Base-by-base conservation (phyloP, 37 sponge, comb jelly and placozoan species). In the Crambe crambe region DNA sequence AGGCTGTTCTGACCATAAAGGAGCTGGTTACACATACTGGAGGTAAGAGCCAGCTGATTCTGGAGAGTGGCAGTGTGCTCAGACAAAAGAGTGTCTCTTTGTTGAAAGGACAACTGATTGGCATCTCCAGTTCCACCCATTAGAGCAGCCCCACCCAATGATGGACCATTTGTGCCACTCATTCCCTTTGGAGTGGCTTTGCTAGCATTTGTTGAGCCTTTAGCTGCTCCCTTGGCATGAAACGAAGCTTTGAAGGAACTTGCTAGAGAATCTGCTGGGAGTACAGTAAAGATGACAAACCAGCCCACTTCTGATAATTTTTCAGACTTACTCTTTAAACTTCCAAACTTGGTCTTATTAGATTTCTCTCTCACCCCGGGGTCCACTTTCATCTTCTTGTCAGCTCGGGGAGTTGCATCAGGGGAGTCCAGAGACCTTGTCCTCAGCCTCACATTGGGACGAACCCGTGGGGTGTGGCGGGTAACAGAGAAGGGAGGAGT, bases 321-420 rank as follows among this genome's bases (percentile, higher is more conserved):
- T 6, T 15, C 51, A 47, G 51, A 47, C 51, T 47, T 12, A 47
- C 51, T 47, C 10, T 47, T 47, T 15, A 12, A 47, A 15, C 10
- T 12, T 61, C 63, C 63, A 61, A 5, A 61, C 15, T 61, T 9
- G n/a, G n/a, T 41, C 21, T 20, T 73, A 8, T 27, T 54, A 54
- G 74, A 41, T 30, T 23, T 29, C 54, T 29, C 47, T 22, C 40
- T 70, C 70, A 40, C 70, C 12, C 40, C 15, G 17, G 70, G 26
- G 2, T 87, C 92, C 35, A 91, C 67, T 31, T 87, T 87, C 30
- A 72, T 74, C 72, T 75, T 91, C 88, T 91, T 91, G 41, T 71
- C 85, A 5, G 76, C 51, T 6, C 37, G 66, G 5, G 42, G 70
- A 23, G 39, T 41, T n/a, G 30, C 56, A 2, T 71, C 39, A 25